phyloP scores from a whole-genome alignment of 1,140 invertebrate genomes.

The Elysia chlorotica region DNA sequence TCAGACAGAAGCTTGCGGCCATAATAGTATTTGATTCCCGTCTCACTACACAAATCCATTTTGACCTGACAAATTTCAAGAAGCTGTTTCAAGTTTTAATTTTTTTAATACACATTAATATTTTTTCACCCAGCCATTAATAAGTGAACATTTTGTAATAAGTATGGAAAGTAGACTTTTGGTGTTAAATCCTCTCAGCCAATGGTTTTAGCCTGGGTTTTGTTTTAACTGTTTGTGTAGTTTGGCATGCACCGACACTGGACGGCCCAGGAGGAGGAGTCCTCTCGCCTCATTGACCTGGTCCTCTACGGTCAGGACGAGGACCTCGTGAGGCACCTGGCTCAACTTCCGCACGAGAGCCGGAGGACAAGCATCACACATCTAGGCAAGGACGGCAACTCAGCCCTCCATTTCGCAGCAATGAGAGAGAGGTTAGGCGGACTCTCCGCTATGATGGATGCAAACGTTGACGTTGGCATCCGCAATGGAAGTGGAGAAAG shows the following conservation, averaged over 20 bases:
- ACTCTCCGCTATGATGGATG: neutral
- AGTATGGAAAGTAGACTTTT: too few relatives aligned
- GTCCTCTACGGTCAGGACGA: neutral
- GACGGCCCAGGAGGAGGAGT: neutral
- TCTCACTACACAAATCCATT: too few relatives aligned
- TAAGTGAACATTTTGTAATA: too few relatives aligned
- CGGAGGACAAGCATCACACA: neutral
- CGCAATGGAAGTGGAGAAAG: neutral
- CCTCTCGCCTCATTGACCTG: neutral
- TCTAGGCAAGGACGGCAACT: neutral
- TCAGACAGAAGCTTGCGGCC: too few relatives aligned
- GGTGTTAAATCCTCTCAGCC: too few relatives aligned
- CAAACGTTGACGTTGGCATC: neutral
- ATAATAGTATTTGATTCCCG: too few relatives aligned
- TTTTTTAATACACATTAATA: too few relatives aligned
- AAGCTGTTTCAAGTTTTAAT: too few relatives aligned
- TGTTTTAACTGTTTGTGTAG: too few relatives aligned
- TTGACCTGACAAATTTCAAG: too few relatives aligned
- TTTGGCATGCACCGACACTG: neutral
- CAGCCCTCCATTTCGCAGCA: constrained; percentile 7
- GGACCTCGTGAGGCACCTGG: neutral
- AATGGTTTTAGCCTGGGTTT: too few relatives aligned
- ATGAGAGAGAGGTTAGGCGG: neutral
- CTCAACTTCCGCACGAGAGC: neutral
- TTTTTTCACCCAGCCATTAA: too few relatives aligned